A percentile compares a stretch with the other conserved stretches of the same genome.
Conservation (phyloP, 2,797 vertebrate genomes). For the Halcyon badia region DNA sequence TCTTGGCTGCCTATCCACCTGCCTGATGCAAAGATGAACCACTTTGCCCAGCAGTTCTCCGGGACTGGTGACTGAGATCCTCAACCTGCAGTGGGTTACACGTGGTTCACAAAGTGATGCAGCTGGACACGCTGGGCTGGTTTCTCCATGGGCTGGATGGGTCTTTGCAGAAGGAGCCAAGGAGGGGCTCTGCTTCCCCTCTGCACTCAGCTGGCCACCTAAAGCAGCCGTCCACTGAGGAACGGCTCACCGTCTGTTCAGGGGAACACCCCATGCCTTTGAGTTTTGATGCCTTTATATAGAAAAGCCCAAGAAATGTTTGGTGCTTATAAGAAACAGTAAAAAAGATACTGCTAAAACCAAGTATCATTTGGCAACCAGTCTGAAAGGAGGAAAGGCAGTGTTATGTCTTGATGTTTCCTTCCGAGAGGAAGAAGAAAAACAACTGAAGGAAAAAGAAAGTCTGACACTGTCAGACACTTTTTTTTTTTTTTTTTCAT, state of each 20-base stretch:
- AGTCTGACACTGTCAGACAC: not conserved
- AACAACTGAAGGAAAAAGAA: not conserved
- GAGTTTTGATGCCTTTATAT: not conserved
- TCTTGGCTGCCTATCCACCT: not conserved
- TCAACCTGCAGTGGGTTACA: accelerated
- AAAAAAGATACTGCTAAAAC: not conserved
- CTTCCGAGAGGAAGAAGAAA: not conserved
- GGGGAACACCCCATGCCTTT: not conserved
- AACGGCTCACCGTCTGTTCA: not conserved
- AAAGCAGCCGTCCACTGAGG: not conserved
- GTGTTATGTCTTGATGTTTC: not conserved
- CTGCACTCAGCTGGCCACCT: not conserved
- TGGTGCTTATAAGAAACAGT: not conserved
- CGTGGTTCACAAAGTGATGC: not conserved
- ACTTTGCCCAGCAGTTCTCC: not conserved
- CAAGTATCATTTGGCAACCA: not conserved
- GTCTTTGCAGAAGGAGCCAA: not conserved
- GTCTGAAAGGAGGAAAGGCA: not conserved
- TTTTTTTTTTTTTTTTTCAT: not conserved
- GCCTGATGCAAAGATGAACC: not conserved
- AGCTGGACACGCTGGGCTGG: not conserved
- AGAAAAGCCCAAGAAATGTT: not conserved
- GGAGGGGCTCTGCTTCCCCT: not conserved
- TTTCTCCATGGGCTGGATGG: not conserved
- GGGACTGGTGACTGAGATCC: not conserved